Conservation (phyloP, 2,797 vertebrate species). For the Hirundo rustica region DNA sequence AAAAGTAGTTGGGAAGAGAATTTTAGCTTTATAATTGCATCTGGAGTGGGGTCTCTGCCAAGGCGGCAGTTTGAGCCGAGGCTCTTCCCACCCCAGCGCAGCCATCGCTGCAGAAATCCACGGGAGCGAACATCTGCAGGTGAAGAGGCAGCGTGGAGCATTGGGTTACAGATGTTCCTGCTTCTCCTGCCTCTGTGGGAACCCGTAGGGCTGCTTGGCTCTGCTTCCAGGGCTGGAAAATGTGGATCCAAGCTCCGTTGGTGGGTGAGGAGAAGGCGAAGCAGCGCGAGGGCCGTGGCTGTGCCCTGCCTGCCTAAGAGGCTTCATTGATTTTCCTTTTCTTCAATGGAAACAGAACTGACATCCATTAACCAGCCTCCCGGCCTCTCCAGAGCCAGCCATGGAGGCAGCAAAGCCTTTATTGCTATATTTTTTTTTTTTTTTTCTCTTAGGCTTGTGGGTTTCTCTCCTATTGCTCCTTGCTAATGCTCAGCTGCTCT, state of each 20-base stretch:
- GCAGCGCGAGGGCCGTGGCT: neutral
- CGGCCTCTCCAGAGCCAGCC: neutral
- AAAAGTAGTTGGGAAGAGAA: neutral
- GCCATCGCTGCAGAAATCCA: neutral
- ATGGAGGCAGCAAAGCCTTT: neutral
- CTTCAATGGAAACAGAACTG: slow-evolving; percentile 64
- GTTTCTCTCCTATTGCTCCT: neutral
- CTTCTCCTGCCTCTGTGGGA: neutral
- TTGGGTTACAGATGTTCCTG: neutral
- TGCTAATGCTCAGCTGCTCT: neutral
- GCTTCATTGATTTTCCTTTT: slow-evolving; percentile 74
- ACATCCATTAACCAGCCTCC: slow-evolving; percentile 61
- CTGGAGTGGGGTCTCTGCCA: neutral
- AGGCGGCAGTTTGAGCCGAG: neutral
- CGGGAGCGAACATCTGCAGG: neutral
- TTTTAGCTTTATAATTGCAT: neutral
- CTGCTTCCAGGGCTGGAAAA: neutral
- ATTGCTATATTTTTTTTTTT: neutral
- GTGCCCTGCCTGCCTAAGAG: slow-evolving; percentile 57
- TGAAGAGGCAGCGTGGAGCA: neutral
- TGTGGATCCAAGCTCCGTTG: neutral
- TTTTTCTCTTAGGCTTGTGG: neutral
- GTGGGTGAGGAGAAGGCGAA: neutral
- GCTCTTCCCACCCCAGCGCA: neutral
- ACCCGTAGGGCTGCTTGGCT: neutral